These are phyloP conservation scores for Stichodactyla helianthus DNA, from an alignment of 64 coral and sea anemone species.

Conservation along the genomic window DNA sequence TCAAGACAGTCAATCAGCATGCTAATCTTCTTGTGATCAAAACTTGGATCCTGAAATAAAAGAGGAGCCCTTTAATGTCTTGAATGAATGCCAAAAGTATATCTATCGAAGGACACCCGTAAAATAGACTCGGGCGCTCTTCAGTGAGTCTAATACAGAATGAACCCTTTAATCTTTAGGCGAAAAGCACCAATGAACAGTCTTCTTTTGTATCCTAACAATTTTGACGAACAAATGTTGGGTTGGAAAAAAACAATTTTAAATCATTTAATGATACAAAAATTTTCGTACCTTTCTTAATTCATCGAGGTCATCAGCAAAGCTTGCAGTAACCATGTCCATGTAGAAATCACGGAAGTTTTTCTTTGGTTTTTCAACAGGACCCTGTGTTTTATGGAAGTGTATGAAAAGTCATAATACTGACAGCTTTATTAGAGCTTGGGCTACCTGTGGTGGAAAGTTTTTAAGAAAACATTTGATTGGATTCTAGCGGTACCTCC, in stretches of 20 bases:
- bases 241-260: no score
- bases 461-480: background rate
- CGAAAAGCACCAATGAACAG: no score
- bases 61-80: background rate
- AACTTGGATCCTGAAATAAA: slow-evolving; percentile 40
- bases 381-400: background rate
- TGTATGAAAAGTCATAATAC: background rate
- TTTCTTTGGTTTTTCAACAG: slow-evolving; percentile 21
- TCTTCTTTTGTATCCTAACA: no score
- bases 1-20: slow-evolving; percentile 72
- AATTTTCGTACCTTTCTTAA: slow-evolving; percentile 47
- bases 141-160: no score
- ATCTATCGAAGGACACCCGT: no score
- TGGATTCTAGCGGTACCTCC: background rate
- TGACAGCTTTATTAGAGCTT: background rate
- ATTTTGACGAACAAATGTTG: no score
- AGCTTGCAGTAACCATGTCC: slow-evolving; percentile 61
- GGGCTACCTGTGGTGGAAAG: background rate
- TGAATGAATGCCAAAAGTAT: background rate
- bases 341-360: slow-evolving; percentile 77
- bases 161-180: no score
- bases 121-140: no score
- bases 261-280: background rate
- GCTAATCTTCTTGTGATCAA: slow-evolving; percentile 57
- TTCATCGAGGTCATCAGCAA: slow-evolving; percentile 59